Percentiles rank a stretch among this genome's conserved stretches.
Conservation (phyloP, 2,113 vertebrate species). For the Sapayoa aenigma region DNA sequence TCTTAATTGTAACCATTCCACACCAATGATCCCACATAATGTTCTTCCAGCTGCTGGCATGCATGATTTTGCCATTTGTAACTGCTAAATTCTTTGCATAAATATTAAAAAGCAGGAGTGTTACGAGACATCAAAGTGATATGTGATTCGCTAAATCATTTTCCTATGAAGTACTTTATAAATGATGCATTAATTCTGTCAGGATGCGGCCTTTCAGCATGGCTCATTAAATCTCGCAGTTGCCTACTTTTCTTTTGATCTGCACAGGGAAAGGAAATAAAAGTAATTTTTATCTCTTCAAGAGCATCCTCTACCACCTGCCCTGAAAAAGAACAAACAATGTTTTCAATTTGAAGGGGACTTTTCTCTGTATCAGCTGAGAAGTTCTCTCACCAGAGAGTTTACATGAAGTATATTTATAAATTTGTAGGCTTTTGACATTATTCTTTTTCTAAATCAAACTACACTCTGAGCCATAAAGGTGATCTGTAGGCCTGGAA, state of each 20-base stretch:
- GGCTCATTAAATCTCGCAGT: conserved; percentile 22
- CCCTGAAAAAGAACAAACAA: neutral
- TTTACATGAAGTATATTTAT: neutral
- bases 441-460: neutral
- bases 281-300: conserved; percentile 42
- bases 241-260: conserved; percentile 32
- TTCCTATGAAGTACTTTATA: neutral
- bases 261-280: conserved; percentile 1
- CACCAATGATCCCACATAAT: neutral
- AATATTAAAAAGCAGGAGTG: conserved; percentile 7
- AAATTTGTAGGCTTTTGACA: neutral
- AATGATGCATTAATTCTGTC: conserved; percentile 34
- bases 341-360: neutral
- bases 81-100: neutral
- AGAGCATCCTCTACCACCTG: neutral
- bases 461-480: neutral
- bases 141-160: conserved; percentile 1
- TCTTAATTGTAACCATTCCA: neutral
- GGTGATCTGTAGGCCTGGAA: neutral
- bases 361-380: neutral
- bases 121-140: conserved; percentile 40
- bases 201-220: neutral
- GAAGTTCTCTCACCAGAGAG: neutral
- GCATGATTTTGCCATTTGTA: conserved; percentile 8
- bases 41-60: neutral